Evolutionary conservation across 2,113 vertebrate genomes (phyloP).

Genomic region (Myodes glareolus): DNA sequence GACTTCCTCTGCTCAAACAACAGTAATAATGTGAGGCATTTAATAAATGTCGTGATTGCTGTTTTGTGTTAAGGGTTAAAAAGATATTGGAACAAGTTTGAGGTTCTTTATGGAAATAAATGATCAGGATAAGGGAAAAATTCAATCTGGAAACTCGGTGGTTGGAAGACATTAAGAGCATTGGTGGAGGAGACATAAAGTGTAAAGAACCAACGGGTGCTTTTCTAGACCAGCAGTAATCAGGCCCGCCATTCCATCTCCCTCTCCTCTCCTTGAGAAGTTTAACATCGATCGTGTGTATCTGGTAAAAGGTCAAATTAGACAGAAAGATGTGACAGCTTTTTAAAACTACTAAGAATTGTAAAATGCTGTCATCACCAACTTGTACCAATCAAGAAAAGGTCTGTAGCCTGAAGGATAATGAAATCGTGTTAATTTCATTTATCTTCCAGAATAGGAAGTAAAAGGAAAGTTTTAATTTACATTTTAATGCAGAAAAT

Average conservation of each 20-base stretch:
- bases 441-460: slow-evolving; percentile 43
- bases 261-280: not conserved
- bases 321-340: not conserved
- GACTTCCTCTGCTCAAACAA: not conserved
- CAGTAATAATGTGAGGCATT: not conserved
- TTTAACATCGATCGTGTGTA: not conserved
- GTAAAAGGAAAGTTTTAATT: slow-evolving; percentile 45
- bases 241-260: not conserved
- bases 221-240: not conserved
- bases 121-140: not conserved
- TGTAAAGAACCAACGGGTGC: not conserved
- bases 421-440: slow-evolving; percentile 39
- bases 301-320: slow-evolving; percentile 51
- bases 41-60: not conserved
- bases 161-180: not conserved
- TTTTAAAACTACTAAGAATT: slow-evolving; percentile 12
- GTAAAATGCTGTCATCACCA: not conserved
- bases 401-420: not conserved
- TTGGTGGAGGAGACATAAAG: not conserved
- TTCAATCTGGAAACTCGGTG: not conserved
- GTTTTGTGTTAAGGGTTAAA: not conserved
- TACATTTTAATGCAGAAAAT: slow-evolving; percentile 25
- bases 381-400: slow-evolving; percentile 49
- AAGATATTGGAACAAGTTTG: not conserved
- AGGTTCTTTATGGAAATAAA: not conserved